Evolutionary conservation across 1,140 invertebrate species (phyloP).

Genomic region (Hypothenemus hampei): DNA sequence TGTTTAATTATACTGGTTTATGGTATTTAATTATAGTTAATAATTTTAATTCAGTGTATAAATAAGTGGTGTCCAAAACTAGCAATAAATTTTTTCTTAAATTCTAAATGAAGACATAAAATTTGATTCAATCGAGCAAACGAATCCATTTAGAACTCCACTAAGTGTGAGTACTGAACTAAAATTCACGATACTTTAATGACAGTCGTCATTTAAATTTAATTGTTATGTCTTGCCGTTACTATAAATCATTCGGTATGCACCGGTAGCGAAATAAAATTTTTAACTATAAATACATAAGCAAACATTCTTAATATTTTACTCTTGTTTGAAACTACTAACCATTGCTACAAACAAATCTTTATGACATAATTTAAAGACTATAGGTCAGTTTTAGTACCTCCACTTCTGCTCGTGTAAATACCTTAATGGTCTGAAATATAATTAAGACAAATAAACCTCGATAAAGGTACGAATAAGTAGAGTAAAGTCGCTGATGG

Average conservation of each 20-base stretch:
- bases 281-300: conserved; percentile 37
- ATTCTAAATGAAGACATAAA: too few species aligned
- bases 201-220: conserved; percentile 13
- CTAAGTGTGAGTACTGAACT: too few species aligned
- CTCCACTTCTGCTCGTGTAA: conserved; percentile 43
- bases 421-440: conserved; percentile 42
- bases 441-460: conserved; percentile 44
- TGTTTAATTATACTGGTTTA: too few species aligned
- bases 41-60: too few species aligned
- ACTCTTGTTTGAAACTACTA: conserved; percentile 42
- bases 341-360: conserved; percentile 42
- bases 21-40: too few species aligned
- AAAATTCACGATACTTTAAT: not conserved
- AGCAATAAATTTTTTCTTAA: too few species aligned
- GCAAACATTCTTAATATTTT: conserved; percentile 40
- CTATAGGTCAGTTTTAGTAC: conserved; percentile 45
- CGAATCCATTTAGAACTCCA: too few species aligned
- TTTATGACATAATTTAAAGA: conserved; percentile 44
- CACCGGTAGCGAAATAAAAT: conserved; percentile 33
- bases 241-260: conserved; percentile 34
- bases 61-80: too few species aligned
- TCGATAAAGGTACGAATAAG: too few species aligned
- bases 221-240: conserved; percentile 11
- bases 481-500: too few species aligned
- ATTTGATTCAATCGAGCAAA: too few species aligned